Percentiles rank a stretch among this genome's conserved stretches.
Evolutionary conservation across 2,113 vertebrate genomes (phyloP).

Genomic region (Bagarius yarrelli): DNA sequence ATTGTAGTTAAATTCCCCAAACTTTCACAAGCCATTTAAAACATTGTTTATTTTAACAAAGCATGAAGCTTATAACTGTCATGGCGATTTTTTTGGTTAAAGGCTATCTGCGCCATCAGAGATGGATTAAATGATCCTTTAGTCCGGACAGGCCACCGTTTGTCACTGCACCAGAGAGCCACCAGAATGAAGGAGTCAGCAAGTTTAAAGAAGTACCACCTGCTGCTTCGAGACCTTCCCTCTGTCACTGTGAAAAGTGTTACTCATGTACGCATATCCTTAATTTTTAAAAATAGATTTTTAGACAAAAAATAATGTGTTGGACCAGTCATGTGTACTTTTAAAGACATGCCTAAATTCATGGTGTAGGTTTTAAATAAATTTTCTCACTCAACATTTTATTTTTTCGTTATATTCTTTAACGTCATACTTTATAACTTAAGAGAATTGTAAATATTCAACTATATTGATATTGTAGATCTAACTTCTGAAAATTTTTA

Average conservation of each 20-base stretch:
- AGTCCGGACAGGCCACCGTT: slow-evolving; percentile 84
- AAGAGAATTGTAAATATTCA: no score
- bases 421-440: neutral
- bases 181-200: slow-evolving; percentile 80
- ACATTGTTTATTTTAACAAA: neutral
- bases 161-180: slow-evolving; percentile 85
- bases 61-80: neutral
- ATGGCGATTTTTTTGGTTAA: slow-evolving; percentile 15
- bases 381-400: neutral
- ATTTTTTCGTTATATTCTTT: no score
- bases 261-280: slow-evolving; percentile 75
- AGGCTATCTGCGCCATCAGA: slow-evolving; percentile 80
- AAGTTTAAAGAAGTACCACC: slow-evolving; percentile 70
- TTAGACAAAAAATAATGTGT: neutral
- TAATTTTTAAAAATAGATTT: neutral
- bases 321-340: neutral
- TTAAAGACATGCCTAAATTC: neutral
- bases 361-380: neutral
- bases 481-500: no score
- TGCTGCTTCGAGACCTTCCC: slow-evolving; percentile 75
- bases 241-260: slow-evolving; percentile 76
- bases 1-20: neutral
- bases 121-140: slow-evolving; percentile 80
- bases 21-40: no score
- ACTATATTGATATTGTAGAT: no score